Conservation (phyloP, 2,888 invertebrate species). For the Drosophila falleni region DNA sequence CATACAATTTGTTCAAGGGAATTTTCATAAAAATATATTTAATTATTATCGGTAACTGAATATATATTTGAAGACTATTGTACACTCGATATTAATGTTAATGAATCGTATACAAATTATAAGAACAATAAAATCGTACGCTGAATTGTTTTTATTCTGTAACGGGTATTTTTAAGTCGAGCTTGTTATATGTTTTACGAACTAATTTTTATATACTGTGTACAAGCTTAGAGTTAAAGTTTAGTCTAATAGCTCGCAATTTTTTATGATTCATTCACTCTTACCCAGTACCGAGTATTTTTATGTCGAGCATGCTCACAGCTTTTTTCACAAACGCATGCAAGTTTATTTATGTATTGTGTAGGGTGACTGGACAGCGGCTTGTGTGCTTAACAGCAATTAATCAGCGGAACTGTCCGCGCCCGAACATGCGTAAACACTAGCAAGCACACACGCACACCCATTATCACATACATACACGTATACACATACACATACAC, state of each 20-base stretch:
- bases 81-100: too few species aligned
- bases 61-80: too few species aligned
- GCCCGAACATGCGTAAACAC: conserved; percentile 78
- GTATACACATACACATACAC: conserved; percentile 2
- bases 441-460: conserved; percentile 25
- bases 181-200: not conserved
- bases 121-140: too few species aligned
- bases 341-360: conserved; percentile 19
- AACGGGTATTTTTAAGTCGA: not conserved
- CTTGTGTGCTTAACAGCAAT: conserved; percentile 75
- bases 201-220: not conserved
- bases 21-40: too few species aligned
- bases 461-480: conserved; percentile 19
- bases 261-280: too few species aligned
- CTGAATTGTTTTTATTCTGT: not conserved
- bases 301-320: not conserved
- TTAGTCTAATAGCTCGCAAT: too few species aligned
- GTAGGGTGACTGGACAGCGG: conserved; percentile 41
- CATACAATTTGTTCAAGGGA: too few species aligned
- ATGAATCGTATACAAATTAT: too few species aligned
- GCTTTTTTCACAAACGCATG: conserved; percentile 25
- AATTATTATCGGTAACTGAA: too few species aligned
- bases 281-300: not conserved
- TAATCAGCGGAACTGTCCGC: conserved; percentile 82
- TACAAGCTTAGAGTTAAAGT: too few species aligned